Evolutionary conservation across 2,888 invertebrate genomes (phyloP).

Genomic region (Latrodectus elegans): DNA sequence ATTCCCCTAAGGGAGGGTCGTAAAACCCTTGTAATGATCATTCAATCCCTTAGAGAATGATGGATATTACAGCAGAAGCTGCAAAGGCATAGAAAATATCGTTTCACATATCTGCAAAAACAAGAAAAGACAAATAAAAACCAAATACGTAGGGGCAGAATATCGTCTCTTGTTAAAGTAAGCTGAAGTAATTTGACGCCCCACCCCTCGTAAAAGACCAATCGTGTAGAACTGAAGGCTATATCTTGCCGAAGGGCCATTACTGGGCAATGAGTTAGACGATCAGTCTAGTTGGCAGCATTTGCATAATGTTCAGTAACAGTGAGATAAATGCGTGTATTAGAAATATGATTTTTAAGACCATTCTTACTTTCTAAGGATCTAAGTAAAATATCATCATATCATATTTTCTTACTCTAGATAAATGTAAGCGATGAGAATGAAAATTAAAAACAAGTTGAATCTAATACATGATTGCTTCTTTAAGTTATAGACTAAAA

Average conservation of each 20-base stretch:
- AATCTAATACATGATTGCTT: too few species aligned
- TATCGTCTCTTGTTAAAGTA: not conserved
- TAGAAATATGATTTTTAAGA: too few species aligned
- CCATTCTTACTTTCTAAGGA: too few species aligned
- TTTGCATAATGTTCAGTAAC: not conserved
- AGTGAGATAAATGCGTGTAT: too few species aligned
- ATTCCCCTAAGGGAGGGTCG: not conserved
- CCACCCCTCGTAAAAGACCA: constrained; percentile 11
- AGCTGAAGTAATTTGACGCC: not conserved
- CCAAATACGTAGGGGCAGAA: not conserved
- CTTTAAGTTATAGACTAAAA: too few species aligned
- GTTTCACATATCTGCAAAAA: not conserved
- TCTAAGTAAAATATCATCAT: too few species aligned
- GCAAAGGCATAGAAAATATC: not conserved
- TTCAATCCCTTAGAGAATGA: constrained; percentile 2
- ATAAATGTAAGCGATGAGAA: too few species aligned
- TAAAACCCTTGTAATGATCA: not conserved
- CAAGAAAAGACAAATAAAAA: not conserved
- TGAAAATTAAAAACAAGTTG: too few species aligned
- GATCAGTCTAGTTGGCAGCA: not conserved
- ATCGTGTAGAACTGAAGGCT: not conserved
- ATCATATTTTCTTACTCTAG: too few species aligned
- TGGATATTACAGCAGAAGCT: not conserved
- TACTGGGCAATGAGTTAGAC: not conserved
- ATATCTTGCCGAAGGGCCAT: not conserved